Evolutionary conservation across 2,797 vertebrate species (phyloP), one percentile per base, ranked within the genome.

Genomic region (Vultur gryphus): DNA sequence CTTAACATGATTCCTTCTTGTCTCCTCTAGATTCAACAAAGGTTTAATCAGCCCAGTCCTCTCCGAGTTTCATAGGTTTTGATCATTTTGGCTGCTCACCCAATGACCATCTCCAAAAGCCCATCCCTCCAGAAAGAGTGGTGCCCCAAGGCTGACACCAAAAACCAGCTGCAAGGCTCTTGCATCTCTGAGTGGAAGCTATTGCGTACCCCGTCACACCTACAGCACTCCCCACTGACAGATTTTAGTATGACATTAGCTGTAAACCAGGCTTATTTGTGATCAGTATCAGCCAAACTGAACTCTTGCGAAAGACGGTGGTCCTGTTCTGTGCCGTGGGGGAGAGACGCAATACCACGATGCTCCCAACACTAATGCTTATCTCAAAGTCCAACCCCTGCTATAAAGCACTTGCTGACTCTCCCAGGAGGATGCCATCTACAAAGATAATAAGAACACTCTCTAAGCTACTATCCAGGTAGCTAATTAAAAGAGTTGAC

Each of bases 321-420:
- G 26, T 16, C 55, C n/a, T 69, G 35, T 33, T 16, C 73, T 55
- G 16, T 26, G 25, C 24, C 23, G 11, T 0, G 65, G 14, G 23
- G n/a, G 5, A 55, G 33, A 87, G 41, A 26, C 2, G 0, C 41
- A 84, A 0, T 3, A 33, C 28, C 31, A 44, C 0, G 1, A 16
- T 44, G 18, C 9, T 33, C 15, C 26, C 44, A 44, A 4, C 0
- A 0, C 11, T 37, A 26, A 52, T 0, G 26, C 20, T 78, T 31
- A 8, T 29, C 52, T 54, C 81, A 6, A 69, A 49, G 19, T 25
- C 16, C 65, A 81, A 9, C 3, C 16, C 16, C 9, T 21, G 16
- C 44, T n/a, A 58, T 24, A 64, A 44, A 64, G 5, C 1, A 0
- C 52, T 44, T 17, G 14, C 73, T 59, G 81, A 15, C 9, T 57